Conservation (phyloP, 1,140 invertebrate species). For the Cataglyphis hispanica region DNA sequence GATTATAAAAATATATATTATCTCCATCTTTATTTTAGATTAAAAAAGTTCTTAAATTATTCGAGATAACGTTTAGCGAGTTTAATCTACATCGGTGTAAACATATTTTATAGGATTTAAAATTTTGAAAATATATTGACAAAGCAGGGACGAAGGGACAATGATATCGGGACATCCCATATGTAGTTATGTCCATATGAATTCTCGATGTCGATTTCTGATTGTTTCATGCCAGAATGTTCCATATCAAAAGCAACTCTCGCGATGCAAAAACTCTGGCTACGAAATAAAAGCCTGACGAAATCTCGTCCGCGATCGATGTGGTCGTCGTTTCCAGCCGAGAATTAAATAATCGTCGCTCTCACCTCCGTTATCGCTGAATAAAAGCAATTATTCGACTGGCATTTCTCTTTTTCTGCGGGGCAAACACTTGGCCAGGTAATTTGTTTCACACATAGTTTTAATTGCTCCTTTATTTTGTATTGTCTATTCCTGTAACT, state of each 20-base stretch:
- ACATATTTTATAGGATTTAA: too few relatives aligned
- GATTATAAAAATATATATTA: too few relatives aligned
- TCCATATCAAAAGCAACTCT: constrained; percentile 68
- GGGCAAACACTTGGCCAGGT: background rate
- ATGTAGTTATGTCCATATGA: too few relatives aligned
- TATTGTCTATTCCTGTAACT: background rate
- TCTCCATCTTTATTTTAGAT: too few relatives aligned
- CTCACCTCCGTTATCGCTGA: constrained; percentile 15
- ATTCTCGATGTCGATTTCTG: constrained; percentile 34
- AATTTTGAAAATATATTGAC: background rate
- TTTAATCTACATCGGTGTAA: too few relatives aligned
- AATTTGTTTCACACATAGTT: constrained; percentile 17
- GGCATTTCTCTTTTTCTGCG: constrained; percentile 28
- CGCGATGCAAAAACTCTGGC: constrained; percentile 51
- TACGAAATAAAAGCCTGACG: constrained; percentile 36
- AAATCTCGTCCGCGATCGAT: constrained; percentile 32
- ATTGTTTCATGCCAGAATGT: constrained; percentile 47
- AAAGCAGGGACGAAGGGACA: too few relatives aligned
- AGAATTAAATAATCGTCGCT: constrained; percentile 42
- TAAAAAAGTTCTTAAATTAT: too few relatives aligned
- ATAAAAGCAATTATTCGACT: constrained; percentile 42
- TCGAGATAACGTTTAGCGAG: too few relatives aligned
- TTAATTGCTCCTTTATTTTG: constrained; percentile 16
- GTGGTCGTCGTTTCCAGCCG: constrained; percentile 14
- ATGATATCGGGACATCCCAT: background rate